Percentiles rank a stretch among this genome's conserved stretches.
phyloP scores from a whole-genome alignment of 2,888 invertebrate genomes.

The Morpho achilles region DNA sequence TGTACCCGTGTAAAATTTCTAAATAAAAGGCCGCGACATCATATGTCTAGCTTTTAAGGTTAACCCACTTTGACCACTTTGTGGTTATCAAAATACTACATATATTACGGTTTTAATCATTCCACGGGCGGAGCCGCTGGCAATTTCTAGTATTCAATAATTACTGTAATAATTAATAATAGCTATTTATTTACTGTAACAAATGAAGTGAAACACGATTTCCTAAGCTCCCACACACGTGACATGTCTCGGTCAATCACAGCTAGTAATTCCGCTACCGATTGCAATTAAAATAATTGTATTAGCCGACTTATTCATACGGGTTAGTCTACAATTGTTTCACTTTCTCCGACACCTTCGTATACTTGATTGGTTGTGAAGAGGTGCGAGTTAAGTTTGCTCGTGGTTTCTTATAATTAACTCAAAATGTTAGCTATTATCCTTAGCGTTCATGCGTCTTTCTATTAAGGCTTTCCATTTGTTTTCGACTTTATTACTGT shows the following conservation, averaged over 20 bases:
- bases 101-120: too few species aligned
- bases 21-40: too few species aligned
- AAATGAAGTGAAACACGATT: slow-evolving; percentile 8
- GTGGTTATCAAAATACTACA: too few species aligned
- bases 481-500: too few species aligned
- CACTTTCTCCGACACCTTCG: slow-evolving; percentile 46
- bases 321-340: background rate
- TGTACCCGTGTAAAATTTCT: too few species aligned
- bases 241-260: slow-evolving; percentile 7
- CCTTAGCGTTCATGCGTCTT: too few species aligned
- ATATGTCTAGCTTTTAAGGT: too few species aligned
- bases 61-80: too few species aligned
- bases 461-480: too few species aligned
- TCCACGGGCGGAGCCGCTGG: too few species aligned
- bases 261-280: slow-evolving; percentile 10
- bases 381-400: slow-evolving; percentile 39
- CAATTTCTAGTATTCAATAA: too few species aligned
- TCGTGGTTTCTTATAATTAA: slow-evolving; percentile 46
- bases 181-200: slow-evolving; percentile 1
- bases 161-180: background rate
- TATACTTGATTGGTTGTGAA: slow-evolving; percentile 45
- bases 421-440: background rate
- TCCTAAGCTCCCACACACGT: slow-evolving; percentile 1
- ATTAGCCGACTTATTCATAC: background rate
- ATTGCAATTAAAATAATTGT: slow-evolving; percentile 1